A percentile compares a stretch with the other conserved stretches of the same genome.
These are phyloP conservation scores for Caenorhabditis sp. DNA, from an alignment of 2,888 invertebrate species.

Conservation along the genomic window DNA sequence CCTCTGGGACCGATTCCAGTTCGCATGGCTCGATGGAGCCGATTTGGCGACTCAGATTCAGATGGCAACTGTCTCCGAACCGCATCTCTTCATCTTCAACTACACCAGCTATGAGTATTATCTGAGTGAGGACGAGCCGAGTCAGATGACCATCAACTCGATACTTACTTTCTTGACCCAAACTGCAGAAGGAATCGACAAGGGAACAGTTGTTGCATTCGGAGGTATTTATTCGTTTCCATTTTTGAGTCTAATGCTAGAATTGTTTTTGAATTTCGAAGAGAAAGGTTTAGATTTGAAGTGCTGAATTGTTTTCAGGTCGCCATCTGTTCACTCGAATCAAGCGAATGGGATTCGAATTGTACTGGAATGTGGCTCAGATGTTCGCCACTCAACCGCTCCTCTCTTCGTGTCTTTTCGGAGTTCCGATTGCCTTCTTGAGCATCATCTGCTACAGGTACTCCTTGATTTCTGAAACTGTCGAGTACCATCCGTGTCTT, in stretches of 20 bases:
- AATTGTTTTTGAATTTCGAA: no score
- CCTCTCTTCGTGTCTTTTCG: conserved; percentile 93
- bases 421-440: conserved; percentile 94
- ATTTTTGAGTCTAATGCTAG: no score
- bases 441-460: conserved; percentile 93
- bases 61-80: conserved; percentile 91
- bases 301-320: no score
- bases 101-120: conserved; percentile 94
- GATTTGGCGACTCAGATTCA: conserved; percentile 95
- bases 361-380: conserved; percentile 73
- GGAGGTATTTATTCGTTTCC: no score
- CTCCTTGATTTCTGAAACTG: no score
- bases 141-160: conserved; percentile 87
- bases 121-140: conserved; percentile 90
- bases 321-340: conserved; percentile 54
- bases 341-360: conserved; percentile 62
- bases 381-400: conserved; percentile 87
- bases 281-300: no score
- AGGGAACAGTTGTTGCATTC: conserved; percentile 51
- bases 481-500: no score
- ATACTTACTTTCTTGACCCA: conserved; percentile 82
- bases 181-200: conserved; percentile 86
- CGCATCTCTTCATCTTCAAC: conserved; percentile 93
- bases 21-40: conserved; percentile 91
- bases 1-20: conserved; percentile 85